phyloP scores from a whole-genome alignment of 2,797 vertebrate genomes.

The Denticeps clupeoides region DNA sequence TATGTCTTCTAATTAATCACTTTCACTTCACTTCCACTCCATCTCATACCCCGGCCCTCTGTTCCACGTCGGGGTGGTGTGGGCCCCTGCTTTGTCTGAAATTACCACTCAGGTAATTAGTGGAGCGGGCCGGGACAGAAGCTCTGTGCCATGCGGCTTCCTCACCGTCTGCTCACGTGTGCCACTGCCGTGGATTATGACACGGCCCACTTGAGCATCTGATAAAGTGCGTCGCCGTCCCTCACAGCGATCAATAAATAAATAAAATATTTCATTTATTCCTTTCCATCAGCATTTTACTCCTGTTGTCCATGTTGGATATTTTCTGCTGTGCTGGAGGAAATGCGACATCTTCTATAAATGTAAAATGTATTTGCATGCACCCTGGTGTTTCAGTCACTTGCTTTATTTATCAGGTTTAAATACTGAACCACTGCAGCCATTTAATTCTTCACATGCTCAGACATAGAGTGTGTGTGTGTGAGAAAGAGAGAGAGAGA shows the following conservation, averaged over 20 bases:
- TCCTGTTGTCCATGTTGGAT: no score
- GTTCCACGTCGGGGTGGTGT: background rate
- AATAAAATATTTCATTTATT: no score
- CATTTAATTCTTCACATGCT: slow-evolving; percentile 1
- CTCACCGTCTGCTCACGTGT: no score
- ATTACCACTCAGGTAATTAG: slow-evolving; percentile 10
- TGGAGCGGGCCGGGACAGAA: background rate
- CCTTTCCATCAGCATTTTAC: no score
- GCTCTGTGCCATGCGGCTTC: background rate
- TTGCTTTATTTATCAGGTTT: background rate
- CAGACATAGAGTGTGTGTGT: background rate
- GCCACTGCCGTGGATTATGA: no score
- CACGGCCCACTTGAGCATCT: no score
- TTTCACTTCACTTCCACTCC: background rate
- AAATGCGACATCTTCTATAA: background rate
- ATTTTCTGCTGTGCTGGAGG: no score
- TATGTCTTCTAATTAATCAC: no score
- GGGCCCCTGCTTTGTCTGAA: slow-evolving; percentile 1
- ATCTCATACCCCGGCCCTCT: background rate
- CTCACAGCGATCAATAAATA: no score
- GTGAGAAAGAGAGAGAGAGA: background rate
- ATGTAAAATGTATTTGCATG: background rate
- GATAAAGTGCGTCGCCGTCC: no score
- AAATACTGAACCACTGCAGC: background rate
- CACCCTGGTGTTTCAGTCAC: no score